Evolutionary conservation across 2,113 vertebrate genomes (phyloP), one percentile per base, ranked within the genome.

Genomic region (Triplophysa tibetana): DNA sequence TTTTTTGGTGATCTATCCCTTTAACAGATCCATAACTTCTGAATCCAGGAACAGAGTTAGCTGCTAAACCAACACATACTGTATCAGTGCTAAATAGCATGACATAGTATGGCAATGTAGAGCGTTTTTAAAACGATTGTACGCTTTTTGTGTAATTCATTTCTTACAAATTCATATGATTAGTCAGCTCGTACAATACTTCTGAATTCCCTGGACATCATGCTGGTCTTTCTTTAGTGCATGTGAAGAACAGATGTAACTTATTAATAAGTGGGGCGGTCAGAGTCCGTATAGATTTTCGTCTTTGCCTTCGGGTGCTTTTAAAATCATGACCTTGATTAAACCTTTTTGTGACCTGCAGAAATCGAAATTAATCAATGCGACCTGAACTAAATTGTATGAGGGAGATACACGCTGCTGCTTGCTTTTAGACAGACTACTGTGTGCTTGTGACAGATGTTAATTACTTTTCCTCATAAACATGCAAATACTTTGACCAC

Each of bases 241-340:
- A 45, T 62, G 33, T 24, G 26, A 19, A 66, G 23, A 54, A 38
- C 3, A 70, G 21, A 70, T 69, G 54, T 12, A 65, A 3, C 33
- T 61, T 43, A n/a, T 74, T 56, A 17, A 77, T 29, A 38, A 10
- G 13, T 8, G 21, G 24, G 21, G 62, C 17, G n/a, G 14, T 16
- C 33, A 60, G 41, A 38, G 24, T 75, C 38, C 24, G 21, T 5
- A 45, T 61, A 41, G 70, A 73, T 43, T 77, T 66, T 65, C 5
- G 19, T 21, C 48, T 24, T 10, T 45, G 21, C 45, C 29, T 52
- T 58, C 14, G 5, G 11, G 9, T 33, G 54, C 19, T 24, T 76
- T 45, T 65, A 48, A 75, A 64, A 64, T 48, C 43, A 14, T 23
- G 38, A 45, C 56, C 38, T 75, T 75, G 68, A 26, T 54, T 54